A percentile compares a stretch with the other conserved stretches of the same genome.
Conservation (phyloP, 2,113 vertebrate genomes). For the Salminus brasiliensis region DNA sequence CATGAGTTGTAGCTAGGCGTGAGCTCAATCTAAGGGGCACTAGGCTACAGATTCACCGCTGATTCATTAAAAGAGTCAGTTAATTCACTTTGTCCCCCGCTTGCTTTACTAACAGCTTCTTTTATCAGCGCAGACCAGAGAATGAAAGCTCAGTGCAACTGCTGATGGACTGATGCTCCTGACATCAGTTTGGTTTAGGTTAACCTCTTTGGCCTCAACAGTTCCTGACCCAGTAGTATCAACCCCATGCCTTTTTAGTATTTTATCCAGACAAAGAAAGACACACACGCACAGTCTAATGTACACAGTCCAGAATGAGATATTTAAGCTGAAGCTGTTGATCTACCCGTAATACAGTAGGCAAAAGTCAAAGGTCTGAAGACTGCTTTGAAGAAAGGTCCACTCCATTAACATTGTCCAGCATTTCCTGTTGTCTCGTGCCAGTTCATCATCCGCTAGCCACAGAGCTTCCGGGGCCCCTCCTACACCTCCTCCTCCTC, state of each 20-base stretch:
- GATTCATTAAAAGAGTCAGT: background rate
- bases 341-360: background rate
- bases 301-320: background rate
- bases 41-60: background rate
- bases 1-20: background rate
- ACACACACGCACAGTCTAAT: background rate
- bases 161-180: slow-evolving; percentile 4
- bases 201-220: slow-evolving; percentile 16
- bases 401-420: slow-evolving; percentile 35
- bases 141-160: too few species aligned
- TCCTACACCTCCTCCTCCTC: slow-evolving; percentile 60
- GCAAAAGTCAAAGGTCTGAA: background rate
- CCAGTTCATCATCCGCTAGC: slow-evolving; percentile 55
- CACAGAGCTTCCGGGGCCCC: slow-evolving; percentile 55
- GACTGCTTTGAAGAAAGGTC: slow-evolving; percentile 24
- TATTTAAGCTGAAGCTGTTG: background rate
- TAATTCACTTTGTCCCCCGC: background rate
- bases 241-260: background rate
- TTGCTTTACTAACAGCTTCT: slow-evolving; percentile 29
- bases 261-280: background rate
- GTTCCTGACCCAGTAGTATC: background rate
- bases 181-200: slow-evolving; percentile 3
- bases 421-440: slow-evolving; percentile 57
- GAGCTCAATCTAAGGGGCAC: background rate
- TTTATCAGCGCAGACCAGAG: background rate